Evolutionary conservation across 2,113 vertebrate genomes (phyloP).

Genomic region (Callionymus lyra): DNA sequence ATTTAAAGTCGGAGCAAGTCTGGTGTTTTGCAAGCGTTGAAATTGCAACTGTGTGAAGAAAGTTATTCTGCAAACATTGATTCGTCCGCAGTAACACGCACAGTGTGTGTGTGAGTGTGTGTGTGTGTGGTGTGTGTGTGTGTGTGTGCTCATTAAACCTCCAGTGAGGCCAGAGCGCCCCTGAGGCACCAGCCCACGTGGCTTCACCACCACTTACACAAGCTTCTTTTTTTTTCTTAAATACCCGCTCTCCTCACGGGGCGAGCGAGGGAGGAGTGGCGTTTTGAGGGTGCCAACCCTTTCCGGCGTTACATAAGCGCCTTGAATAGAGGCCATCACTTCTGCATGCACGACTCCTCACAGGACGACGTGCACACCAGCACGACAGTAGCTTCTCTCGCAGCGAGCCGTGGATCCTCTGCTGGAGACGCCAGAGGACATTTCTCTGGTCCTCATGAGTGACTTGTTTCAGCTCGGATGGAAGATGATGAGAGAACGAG

Average conservation of each 20-base stretch:
- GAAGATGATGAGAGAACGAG: background rate
- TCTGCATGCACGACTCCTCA: constrained; percentile 32
- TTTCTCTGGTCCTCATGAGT: background rate
- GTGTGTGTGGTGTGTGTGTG: no score
- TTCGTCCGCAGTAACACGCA: no score
- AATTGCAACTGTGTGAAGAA: no score
- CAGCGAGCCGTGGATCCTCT: background rate
- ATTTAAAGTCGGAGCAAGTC: no score
- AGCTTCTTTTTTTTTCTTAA: constrained; percentile 15
- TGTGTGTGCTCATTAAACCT: constrained; percentile 20
- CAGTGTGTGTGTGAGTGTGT: no score
- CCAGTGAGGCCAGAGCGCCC: constrained; percentile 15
- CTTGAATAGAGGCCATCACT: constrained; percentile 22
- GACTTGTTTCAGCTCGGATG: background rate
- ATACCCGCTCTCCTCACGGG: background rate
- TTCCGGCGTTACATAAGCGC: constrained; percentile 37
- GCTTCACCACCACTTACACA: constrained; percentile 20
- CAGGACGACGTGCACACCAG: constrained; percentile 24
- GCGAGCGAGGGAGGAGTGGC: constrained; percentile 7
- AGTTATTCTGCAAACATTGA: background rate
- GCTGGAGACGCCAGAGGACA: constrained; percentile 6
- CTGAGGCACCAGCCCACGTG: constrained; percentile 18
- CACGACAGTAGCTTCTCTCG: background rate
- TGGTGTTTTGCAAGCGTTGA: no score
- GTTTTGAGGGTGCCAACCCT: constrained; percentile 8